Evolutionary conservation across 1,140 invertebrate species (phyloP), one percentile per base, ranked within the genome.

Genomic region (Samia ricini): DNA sequence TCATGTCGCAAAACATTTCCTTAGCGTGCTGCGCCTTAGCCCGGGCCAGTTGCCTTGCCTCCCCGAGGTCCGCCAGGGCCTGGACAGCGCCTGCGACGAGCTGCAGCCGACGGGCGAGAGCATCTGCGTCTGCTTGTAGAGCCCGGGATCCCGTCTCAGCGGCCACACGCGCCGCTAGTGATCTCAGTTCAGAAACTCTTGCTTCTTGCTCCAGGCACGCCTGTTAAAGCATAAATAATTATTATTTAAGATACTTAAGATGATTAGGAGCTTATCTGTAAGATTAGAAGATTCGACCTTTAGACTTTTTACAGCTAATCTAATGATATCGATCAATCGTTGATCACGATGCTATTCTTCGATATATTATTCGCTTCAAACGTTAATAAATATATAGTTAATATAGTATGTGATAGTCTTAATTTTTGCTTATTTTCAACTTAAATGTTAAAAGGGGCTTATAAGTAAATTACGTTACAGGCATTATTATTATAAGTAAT

Each of bases 91-190:
- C 93, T 51, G 94, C 92, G 49, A 96, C 94, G 77, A 96, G 93
- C 72, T 95, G 93, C 36, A 97, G 91, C n/a, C 94, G 91, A 61
- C 93, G 91, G 18, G 95, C 95, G n/a, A 96, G 86, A 0, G 94
- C 93, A 68, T 96, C 95, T 6, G 96, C 93, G 75, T 96, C 95
- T n/a, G 93, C 93, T 36, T 94, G 93, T 49, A 96, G 88, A 0
- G 95, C 92, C 10, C 93, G 91, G 55, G 95, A 90, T 19, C 95
- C 95, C 20, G 96, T 94, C 74, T 95, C 94, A 4, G 93, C 93
- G 0, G 95, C 95, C 33, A 96, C 96, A 64, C 94, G 93, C 1
- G 93, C 92, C 10, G 96, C 95, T 64, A 96, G 91, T n/a, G 93
- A 92, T 15, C 93, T 93, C 19, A 96, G 89, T 76, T 96, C 94